These are phyloP conservation scores for Luidia sarsii DNA, from an alignment of 53 echinoderm and acorn worm genomes.

Conservation along the genomic window DNA sequence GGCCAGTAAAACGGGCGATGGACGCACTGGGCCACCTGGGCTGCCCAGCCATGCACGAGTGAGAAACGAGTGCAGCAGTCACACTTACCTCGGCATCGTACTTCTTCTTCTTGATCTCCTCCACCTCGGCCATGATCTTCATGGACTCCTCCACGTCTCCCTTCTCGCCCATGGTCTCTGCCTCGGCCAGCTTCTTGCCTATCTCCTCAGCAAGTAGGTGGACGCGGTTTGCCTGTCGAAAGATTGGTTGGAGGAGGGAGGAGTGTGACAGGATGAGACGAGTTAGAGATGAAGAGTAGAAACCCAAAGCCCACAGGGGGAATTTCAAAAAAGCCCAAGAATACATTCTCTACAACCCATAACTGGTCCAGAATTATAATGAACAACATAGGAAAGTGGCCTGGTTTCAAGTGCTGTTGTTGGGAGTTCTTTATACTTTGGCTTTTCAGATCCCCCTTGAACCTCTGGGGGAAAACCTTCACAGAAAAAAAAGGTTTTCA, in stretches of 20 bases:
- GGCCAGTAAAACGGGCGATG: no score
- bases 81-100: conserved; percentile 90
- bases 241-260: conserved; percentile 22
- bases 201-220: conserved; percentile 90
- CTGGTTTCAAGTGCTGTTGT: no score
- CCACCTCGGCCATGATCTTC: conserved; percentile 94
- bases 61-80: no score
- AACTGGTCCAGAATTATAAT: no score
- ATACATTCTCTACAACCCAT: neutral
- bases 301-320: conserved; percentile 1
- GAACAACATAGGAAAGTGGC: no score
- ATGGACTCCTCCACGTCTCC: conserved; percentile 96
- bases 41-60: no score
- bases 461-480: no score
- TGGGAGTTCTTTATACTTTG: no score
- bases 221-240: conserved; percentile 82
- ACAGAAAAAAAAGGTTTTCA: no score
- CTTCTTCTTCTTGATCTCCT: conserved; percentile 87
- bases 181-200: conserved; percentile 92
- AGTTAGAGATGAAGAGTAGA: no score
- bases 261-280: neutral
- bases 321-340: neutral
- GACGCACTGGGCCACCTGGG: no score
- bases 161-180: conserved; percentile 88
- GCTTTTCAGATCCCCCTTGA: no score